phyloP scores from a whole-genome alignment of 2,797 vertebrate species.

The Siniperca scherzeri region DNA sequence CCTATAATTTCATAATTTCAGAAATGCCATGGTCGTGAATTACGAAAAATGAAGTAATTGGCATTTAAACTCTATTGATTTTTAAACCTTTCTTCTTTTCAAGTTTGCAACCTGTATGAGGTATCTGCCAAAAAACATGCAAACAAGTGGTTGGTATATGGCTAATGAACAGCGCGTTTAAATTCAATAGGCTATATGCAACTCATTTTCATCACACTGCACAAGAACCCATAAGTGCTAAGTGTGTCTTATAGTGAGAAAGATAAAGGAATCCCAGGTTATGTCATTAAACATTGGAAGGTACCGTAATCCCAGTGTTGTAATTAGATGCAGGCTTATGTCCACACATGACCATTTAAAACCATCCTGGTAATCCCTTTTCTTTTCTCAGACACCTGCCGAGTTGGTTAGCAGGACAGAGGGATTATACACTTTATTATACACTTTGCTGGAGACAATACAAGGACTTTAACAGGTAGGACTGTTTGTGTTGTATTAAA shows the following conservation, averaged over 20 bases:
- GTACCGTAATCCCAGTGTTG: slow-evolving; percentile 75
- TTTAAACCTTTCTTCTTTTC: background rate
- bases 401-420: slow-evolving; percentile 55
- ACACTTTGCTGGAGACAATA: slow-evolving; percentile 38
- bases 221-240: background rate
- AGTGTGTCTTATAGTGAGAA: background rate
- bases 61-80: background rate
- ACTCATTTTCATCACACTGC: background rate
- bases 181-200: background rate
- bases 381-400: slow-evolving; percentile 78
- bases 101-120: background rate
- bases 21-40: background rate
- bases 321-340: slow-evolving; percentile 87
- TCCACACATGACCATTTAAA: slow-evolving; percentile 87
- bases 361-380: slow-evolving; percentile 84
- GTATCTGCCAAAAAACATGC: background rate
- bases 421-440: slow-evolving; percentile 48
- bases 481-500: background rate
- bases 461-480: slow-evolving; percentile 61
- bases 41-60: too few relatives aligned
- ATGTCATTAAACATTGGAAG: slow-evolving; percentile 30
- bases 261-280: slow-evolving; percentile 14
- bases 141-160: background rate
- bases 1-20: background rate
- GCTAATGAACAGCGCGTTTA: background rate